A percentile compares a stretch with the other conserved stretches of the same genome.
Conservation (phyloP, 2,797 vertebrate genomes). For the Todus mexicanus region DNA sequence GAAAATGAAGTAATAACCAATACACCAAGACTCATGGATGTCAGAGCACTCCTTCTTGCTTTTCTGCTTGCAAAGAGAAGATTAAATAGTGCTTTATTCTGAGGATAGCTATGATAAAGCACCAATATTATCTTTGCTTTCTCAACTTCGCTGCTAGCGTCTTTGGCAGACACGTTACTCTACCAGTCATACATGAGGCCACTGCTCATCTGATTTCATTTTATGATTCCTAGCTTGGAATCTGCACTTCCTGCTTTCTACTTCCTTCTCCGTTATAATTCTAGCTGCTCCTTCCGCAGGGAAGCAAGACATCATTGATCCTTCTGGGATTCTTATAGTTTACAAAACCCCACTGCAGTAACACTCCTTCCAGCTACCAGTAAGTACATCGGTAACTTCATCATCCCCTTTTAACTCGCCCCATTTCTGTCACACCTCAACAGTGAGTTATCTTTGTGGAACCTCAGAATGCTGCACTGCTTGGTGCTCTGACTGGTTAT, state of each 20-base stretch:
- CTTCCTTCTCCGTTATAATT: background rate
- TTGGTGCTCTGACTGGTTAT: background rate
- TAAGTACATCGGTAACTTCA: background rate
- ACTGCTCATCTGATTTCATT: background rate
- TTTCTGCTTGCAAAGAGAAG: background rate
- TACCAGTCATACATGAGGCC: background rate
- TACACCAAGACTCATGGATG: background rate
- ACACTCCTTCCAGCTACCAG: background rate
- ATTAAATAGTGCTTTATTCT: background rate
- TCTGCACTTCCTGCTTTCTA: background rate
- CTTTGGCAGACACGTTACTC: background rate
- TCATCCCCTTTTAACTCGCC: background rate
- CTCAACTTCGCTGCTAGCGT: background rate
- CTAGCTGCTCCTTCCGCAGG: background rate
- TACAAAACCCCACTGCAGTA: background rate
- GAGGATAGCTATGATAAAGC: background rate
- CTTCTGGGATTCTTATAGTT: background rate
- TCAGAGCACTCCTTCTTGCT: background rate
- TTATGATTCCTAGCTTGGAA: background rate
- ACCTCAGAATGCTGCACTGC: background rate
- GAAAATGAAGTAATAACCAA: slow-evolving; percentile 1
- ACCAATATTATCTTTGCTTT: background rate
- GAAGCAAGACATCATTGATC: background rate
- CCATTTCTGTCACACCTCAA: background rate
- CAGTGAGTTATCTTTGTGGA: background rate